A percentile compares a stretch with the other conserved stretches of the same genome.
These are phyloP conservation scores for Radopholus similis DNA, from an alignment of 1,140 invertebrate genomes.

Conservation along the genomic window DNA sequence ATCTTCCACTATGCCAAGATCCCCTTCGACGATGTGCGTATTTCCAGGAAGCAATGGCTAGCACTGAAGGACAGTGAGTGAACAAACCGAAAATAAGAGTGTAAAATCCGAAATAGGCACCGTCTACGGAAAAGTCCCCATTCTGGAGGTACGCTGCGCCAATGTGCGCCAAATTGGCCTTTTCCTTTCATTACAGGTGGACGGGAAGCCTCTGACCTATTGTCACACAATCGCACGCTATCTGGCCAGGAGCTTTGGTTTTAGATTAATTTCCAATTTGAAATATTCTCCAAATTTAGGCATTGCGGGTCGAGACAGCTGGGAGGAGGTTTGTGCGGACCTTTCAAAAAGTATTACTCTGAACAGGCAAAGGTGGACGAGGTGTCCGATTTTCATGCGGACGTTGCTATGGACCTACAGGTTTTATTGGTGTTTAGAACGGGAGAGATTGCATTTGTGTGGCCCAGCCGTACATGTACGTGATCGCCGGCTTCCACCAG, in stretches of 20 bases:
- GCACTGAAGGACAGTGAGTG: constrained; percentile 35
- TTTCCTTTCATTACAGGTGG: constrained; percentile 14
- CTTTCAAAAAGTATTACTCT: neutral
- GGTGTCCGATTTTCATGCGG: constrained; percentile 31
- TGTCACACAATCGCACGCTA: constrained; percentile 41
- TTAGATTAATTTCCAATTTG: neutral
- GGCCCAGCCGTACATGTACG: constrained; percentile 29
- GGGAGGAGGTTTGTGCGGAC: constrained; percentile 33
- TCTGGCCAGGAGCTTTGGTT: constrained; percentile 33
- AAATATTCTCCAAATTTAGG: constrained; percentile 15
- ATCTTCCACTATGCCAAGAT: constrained; percentile 19
- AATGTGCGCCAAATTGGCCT: constrained; percentile 2
- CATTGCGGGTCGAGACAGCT: constrained; percentile 21
- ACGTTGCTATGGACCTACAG: constrained; percentile 29
- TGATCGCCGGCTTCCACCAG: constrained; percentile 29
- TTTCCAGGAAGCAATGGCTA: constrained; percentile 35
- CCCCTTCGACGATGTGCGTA: constrained; percentile 29
- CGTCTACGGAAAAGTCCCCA: constrained; percentile 39
- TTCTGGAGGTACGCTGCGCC: constrained; percentile 23
- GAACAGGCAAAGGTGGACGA: constrained; percentile 26
- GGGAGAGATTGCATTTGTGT: neutral
- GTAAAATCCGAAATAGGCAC: constrained; percentile 24
- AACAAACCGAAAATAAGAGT: neutral
- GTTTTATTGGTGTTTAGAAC: constrained; percentile 1
- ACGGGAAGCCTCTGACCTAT: constrained; percentile 30